Base-by-base conservation (phyloP, 2,113 vertebrate species). In the Onychorhynchus coronatus region DNA sequence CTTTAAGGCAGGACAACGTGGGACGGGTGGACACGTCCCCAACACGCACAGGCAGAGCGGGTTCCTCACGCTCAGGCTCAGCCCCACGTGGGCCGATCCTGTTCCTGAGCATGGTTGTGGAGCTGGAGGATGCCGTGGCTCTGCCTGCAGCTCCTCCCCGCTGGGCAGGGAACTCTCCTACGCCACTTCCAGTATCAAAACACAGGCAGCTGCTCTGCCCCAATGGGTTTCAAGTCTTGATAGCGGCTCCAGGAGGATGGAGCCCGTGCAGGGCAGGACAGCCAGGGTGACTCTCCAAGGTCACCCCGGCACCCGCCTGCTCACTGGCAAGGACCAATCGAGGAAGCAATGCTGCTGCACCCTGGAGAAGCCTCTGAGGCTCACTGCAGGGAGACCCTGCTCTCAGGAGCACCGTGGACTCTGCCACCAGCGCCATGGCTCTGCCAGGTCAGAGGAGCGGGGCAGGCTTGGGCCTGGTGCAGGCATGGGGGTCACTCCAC, bases 61-160 rank as follows among this genome's bases (percentile, higher is more conserved):
- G 41, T 21, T 82, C 52, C 81, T 50, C 56, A 15, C 1, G 3
- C 5, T 62, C 11, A 11, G 27, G 56, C 56, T 14, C 71, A 65
- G 89, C 76, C 80, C 78, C 2, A 27, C 24, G 12, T 41, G 91
- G 65, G 85, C 94, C 0, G 3, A 31, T 20, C 47, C 92, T 35
- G 85, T n/a, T 46, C 58, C 17, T 47, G 71, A 56, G 85, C 88
- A 28, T 4, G 5, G 46, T 49, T 59, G 77, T 78, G 53, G 85
- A 41, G 46, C 53, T 70, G 28, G 90, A 22, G 24, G 63, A 78
- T 59, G 88, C 92, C 8, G 73, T 20, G 91, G 94, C 94, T 90
- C 62, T 94, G 92, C 88, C 79, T 22, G 91, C 91, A 56, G 95
- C 96, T 96, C 96, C 96, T 97, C 95, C 96, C 95, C 33, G 31